A percentile compares a stretch with the other conserved stretches of the same genome.
Evolutionary conservation across 2,797 vertebrate species (phyloP).

Genomic region (Alca torda): DNA sequence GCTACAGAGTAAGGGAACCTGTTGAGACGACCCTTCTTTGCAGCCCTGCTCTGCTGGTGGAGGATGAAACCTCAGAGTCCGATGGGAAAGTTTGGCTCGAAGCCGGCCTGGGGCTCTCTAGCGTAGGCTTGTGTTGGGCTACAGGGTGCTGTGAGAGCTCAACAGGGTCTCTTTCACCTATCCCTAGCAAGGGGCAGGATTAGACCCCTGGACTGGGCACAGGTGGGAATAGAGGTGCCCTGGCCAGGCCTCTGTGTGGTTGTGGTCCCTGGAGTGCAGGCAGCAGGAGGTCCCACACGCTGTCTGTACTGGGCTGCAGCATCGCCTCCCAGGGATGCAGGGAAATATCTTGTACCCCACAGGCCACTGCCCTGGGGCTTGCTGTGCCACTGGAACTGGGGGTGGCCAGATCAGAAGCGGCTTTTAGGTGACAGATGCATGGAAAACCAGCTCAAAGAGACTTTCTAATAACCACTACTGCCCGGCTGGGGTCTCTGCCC

Average conservation of each 20-base stretch:
- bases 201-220: background rate
- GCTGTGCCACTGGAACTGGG: background rate
- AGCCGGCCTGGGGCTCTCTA: background rate
- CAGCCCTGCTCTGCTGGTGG: background rate
- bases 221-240: background rate
- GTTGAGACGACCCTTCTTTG: background rate
- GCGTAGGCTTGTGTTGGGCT: background rate
- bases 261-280: fast-evolving
- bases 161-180: background rate
- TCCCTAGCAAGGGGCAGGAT: background rate
- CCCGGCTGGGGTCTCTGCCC: background rate
- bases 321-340: background rate
- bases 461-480: background rate
- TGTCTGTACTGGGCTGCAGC: background rate
- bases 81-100: background rate
- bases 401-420: background rate
- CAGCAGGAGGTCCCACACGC: fast-evolving
- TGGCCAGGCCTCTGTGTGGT: background rate
- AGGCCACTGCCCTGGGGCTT: background rate
- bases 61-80: background rate
- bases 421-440: background rate
- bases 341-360: background rate
- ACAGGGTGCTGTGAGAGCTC: background rate
- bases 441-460: background rate
- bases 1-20: background rate